phyloP scores from a whole-genome alignment of 2,888 invertebrate species.

The Nemotelus pantherinus region DNA sequence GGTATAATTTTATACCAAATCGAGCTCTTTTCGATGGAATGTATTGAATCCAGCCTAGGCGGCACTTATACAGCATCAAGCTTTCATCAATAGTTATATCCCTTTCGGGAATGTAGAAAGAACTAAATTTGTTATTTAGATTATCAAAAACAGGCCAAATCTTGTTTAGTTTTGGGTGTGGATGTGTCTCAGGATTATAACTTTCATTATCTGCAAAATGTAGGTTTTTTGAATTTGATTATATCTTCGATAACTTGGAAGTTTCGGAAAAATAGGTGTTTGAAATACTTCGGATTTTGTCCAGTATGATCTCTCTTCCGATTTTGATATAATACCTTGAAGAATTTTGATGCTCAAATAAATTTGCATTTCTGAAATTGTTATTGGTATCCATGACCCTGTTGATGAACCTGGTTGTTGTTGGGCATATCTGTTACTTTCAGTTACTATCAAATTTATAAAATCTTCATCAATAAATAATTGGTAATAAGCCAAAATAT shows the following conservation, averaged over 20 bases:
- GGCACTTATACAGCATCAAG: slow-evolving; percentile 50
- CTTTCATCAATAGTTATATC: slow-evolving; percentile 52
- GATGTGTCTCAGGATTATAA: slow-evolving; percentile 42
- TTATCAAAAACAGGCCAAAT: slow-evolving; percentile 45
- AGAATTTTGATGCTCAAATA: too few relatives aligned
- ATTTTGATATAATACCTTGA: too few relatives aligned
- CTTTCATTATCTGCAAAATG: not conserved
- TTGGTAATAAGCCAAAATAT: too few relatives aligned
- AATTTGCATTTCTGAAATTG: too few relatives aligned
- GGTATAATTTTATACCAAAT: slow-evolving; percentile 30
- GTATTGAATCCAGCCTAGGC: slow-evolving; percentile 47
- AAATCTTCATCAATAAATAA: too few relatives aligned
- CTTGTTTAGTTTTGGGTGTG: slow-evolving; percentile 46
- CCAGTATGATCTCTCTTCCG: too few relatives aligned
- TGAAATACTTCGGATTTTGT: slow-evolving; percentile 23
- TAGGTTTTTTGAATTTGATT: not conserved
- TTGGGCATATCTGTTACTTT: too few relatives aligned
- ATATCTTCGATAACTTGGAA: slow-evolving; percentile 16
- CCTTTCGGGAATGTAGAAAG: slow-evolving; percentile 45
- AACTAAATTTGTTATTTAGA: slow-evolving; percentile 40
- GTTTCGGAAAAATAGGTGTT: slow-evolving; percentile 33
- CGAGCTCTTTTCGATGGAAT: slow-evolving; percentile 8
- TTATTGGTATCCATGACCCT: too few relatives aligned
- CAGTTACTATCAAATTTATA: too few relatives aligned
- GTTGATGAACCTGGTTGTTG: too few relatives aligned